Base-by-base conservation (phyloP, 2,888 invertebrate species). In the Nephrotoma flavescens region DNA sequence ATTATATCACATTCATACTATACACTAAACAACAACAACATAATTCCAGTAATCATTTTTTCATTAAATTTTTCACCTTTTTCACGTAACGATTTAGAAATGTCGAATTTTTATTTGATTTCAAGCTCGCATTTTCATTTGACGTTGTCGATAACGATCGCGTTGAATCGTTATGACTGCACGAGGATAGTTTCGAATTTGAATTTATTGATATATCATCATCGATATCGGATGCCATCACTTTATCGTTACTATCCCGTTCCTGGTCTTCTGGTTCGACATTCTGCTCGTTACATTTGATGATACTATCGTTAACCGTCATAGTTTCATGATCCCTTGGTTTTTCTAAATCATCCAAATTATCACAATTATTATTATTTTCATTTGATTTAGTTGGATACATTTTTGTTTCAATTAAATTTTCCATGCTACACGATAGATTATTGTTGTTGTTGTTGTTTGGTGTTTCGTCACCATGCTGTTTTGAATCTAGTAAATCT, bases 11-110 rank as follows among this genome's bases (percentile, higher is more conserved):
- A 57, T 57, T 57, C 52, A 57, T 57, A 57, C 52, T 57, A 57
- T 15, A 57, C 52, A 57, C 52, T 57, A 57, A 57, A 15, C 52
- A 57, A 57, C 52, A 57, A 15, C 52, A 57, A 57, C 52, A 57
- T 57, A 57, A 57, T 15, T 57, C 52, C 15, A 52, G 2, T 57
- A 57, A 85, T 89, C 88, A 92, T 91, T 92, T 92, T 90, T 92
- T 92, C 88, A 94, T 95, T 91, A 96, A 93, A 92, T 95, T 95
- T 93, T 95, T 94, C 92, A 96, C 95, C 94, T 96, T 96, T 92
- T 95, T 96, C 89, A 96, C 95, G 92, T 96, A 96, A 91, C 95
- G 93, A 93, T 96, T 96, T 94, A 97, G 95, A 91, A 97, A 96
- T 91, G 96, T 96, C 90, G 95, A 94, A 91, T 95, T 95, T 90